Evolutionary conservation across 2,888 invertebrate species (phyloP).

Genomic region (Listrodromus nycthemerus): DNA sequence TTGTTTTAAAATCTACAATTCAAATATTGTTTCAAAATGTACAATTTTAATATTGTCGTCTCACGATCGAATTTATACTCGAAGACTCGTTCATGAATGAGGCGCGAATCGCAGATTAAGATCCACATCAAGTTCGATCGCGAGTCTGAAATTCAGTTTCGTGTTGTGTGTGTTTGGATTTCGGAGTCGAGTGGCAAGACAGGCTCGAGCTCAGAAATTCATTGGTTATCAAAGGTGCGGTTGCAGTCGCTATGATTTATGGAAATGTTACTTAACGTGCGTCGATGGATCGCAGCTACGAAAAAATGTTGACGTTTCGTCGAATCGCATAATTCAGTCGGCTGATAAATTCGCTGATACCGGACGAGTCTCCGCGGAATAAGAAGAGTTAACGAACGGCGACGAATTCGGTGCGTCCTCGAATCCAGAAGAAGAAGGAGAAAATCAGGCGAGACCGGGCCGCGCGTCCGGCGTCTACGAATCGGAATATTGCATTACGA

Average conservation of each 20-base stretch:
- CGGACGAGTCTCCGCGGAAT: neutral
- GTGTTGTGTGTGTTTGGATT: too few relatives aligned
- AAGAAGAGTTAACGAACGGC: constrained; percentile 19
- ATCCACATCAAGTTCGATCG: neutral
- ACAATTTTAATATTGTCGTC: too few relatives aligned
- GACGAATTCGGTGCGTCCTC: neutral
- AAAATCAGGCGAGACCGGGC: constrained; percentile 35
- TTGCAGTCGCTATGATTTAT: neutral
- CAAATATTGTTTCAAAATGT: too few relatives aligned
- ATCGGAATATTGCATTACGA: constrained; percentile 83
- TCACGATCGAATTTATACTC: neutral
- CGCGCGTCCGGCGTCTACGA: constrained; percentile 74
- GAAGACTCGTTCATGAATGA: neutral
- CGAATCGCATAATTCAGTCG: constrained; percentile 14
- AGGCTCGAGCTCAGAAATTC: neutral
- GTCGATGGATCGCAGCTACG: neutral
- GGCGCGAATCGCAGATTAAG: neutral
- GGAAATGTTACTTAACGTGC: neutral
- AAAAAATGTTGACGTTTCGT: constrained; percentile 1
- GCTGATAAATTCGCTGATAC: constrained; percentile 2
- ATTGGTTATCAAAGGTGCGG: neutral
- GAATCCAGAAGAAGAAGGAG: constrained; percentile 42
- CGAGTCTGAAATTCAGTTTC: neutral
- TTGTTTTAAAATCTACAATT: too few relatives aligned
- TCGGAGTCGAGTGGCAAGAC: neutral